phyloP scores from a whole-genome alignment of 2,113 vertebrate species.

The Sphyrna mokarran region DNA sequence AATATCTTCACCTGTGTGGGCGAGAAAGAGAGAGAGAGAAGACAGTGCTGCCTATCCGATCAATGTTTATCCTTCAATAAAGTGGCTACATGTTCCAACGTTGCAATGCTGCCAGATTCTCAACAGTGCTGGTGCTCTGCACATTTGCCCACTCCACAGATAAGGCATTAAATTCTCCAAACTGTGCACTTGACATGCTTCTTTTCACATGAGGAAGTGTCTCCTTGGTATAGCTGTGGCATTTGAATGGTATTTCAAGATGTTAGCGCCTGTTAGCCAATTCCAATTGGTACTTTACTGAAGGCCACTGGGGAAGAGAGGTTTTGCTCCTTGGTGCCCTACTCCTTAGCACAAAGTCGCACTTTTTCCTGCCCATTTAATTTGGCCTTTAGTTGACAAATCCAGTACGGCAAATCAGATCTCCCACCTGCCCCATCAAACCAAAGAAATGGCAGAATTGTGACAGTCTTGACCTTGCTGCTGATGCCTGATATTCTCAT shows the following conservation, averaged over 20 bases:
- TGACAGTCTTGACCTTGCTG: background rate
- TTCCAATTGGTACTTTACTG: background rate
- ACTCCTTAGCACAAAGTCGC: background rate
- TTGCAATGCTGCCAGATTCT: too few species aligned
- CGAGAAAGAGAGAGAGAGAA: too few species aligned
- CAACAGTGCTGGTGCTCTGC: too few species aligned
- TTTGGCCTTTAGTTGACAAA: background rate
- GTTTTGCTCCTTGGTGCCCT: background rate
- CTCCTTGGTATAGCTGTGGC: background rate
- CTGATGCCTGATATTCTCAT: background rate
- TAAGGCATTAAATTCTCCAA: background rate
- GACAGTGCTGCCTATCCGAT: too few species aligned
- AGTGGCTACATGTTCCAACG: too few species aligned
- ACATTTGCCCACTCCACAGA: too few species aligned
- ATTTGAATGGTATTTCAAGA: background rate
- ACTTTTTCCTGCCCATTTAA: background rate
- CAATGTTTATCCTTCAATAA: too few species aligned
- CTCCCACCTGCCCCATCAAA: background rate
- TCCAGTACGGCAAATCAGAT: background rate
- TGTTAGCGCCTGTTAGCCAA: background rate
- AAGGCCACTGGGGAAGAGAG: background rate
- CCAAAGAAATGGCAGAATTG: background rate
- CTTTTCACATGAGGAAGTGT: background rate
- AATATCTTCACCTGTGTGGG: too few species aligned
- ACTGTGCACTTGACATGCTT: background rate